Base-by-base conservation (phyloP, 2,888 invertebrate species). In the Acrocyrtus sp. region DNA sequence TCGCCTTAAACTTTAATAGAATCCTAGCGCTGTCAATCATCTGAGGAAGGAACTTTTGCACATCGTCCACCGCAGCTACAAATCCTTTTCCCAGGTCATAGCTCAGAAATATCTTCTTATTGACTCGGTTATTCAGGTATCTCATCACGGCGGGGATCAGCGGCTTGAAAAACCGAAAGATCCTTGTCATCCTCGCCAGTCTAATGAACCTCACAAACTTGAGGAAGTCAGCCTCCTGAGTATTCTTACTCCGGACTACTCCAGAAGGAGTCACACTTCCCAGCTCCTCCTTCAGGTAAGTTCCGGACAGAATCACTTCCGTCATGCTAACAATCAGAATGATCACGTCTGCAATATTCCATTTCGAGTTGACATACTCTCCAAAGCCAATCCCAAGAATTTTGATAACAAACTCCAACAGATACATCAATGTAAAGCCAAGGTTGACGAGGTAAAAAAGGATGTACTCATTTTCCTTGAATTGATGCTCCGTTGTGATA, bases 31-130 rank as follows among this genome's bases (percentile, higher is more conserved):
- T 83, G 45, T 85, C 85, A 4, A 85, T 83, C 82, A 86, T 83
- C 77, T 88, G 88, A 0, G 87, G 87, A 1, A 90, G 83, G 6
- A 87, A 83, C 48, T 85, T 86, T 63, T 86, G 83, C 0, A 89
- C 88, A 78, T 89, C 90, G 76, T 89, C 89, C 48, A 88, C 87
- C 0, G 88, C 89, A 0, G 88, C 87, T 6, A 89, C 87, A 74
- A 88, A 89, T 3, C 89, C 89, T 85, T 88, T 87, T 0, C 88
- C 89, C 3, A 90, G 87, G 77, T 89, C 89, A 80, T 88, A 90
- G 0, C 89, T 89, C 74, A 87, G 87, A 4, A 88, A 88, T 3
- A 89, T 81, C 69, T 87, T 87, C 39, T 85, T 84, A 72, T 88
- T 88, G n/a, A 89, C 87, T 83, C 86, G 85, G 2, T 85, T 83